phyloP scores from a whole-genome alignment of 2,888 invertebrate species.

The Plagiodera versicolora region DNA sequence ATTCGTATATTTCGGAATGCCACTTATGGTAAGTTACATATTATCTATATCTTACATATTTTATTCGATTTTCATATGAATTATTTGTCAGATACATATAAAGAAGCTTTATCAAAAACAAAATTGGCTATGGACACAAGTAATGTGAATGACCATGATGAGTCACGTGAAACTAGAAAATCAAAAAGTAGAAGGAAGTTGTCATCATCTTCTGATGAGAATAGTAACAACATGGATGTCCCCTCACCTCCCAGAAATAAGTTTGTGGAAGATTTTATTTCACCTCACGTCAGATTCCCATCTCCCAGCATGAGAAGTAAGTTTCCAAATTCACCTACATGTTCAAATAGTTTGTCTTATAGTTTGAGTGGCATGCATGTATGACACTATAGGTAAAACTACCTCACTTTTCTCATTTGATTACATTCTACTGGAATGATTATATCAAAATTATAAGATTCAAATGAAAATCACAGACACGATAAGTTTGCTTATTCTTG shows the following conservation, averaged over 20 bases:
- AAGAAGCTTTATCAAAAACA: not conserved
- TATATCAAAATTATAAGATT: not conserved
- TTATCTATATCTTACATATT: constrained; percentile 3
- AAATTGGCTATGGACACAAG: not conserved
- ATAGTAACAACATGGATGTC: constrained; percentile 4
- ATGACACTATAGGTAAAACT: too few relatives aligned
- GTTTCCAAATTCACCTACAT: not conserved
- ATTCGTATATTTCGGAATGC: constrained; percentile 2
- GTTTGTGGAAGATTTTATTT: not conserved
- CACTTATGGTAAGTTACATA: constrained; percentile 8
- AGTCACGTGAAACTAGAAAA: constrained; percentile 6
- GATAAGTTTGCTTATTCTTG: not conserved
- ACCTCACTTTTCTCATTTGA: not conserved
- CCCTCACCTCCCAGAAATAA: not conserved
- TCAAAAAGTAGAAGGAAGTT: not conserved
- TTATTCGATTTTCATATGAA: constrained; percentile 1
- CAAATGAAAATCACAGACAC: not conserved
- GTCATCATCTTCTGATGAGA: not conserved
- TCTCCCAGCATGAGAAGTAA: constrained; percentile 3
- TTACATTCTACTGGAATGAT: not conserved
- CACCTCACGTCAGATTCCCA: not conserved
- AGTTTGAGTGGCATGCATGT: too few relatives aligned
- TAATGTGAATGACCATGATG: not conserved
- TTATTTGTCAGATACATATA: constrained; percentile 5
- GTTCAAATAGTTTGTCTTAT: not conserved